Conservation (phyloP, 2,797 vertebrate genomes). For the Phalanger gymnotis region DNA sequence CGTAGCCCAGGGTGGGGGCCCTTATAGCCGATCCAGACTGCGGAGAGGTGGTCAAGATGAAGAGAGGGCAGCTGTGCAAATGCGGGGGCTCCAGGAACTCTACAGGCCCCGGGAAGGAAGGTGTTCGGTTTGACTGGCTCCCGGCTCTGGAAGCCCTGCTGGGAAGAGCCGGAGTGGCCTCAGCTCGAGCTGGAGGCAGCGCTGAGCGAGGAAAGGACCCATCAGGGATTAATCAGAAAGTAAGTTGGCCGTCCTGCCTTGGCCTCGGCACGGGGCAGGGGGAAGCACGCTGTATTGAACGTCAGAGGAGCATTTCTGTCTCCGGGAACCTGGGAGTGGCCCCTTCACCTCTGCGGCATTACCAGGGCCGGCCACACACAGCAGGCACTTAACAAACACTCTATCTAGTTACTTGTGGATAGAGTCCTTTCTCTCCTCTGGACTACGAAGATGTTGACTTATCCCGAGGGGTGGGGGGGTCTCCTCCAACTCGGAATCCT, state of each 20-base stretch:
- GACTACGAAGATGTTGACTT: background rate
- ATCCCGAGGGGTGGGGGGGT: no score
- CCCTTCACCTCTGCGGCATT: no score
- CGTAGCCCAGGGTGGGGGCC: no score
- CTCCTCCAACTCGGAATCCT: background rate
- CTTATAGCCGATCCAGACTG: background rate
- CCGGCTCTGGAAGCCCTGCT: no score
- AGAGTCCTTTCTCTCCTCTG: background rate
- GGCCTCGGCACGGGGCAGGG: background rate
- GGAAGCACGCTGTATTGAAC: background rate
- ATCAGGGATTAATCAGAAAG: background rate
- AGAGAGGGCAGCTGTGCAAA: background rate
- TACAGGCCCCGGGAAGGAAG: background rate
- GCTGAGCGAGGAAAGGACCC: background rate
- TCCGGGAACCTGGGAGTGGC: background rate
- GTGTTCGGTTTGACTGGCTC: background rate
- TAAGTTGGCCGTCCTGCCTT: background rate
- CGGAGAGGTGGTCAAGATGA: background rate
- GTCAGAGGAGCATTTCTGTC: no score
- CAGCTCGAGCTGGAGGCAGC: background rate
- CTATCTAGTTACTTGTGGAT: background rate
- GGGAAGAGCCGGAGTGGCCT: background rate
- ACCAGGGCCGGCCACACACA: background rate
- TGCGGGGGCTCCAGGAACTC: no score
- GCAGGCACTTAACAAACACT: background rate